A percentile compares a stretch with the other conserved stretches of the same genome.
Conservation (phyloP, 2,113 vertebrate genomes). For the Hippocampus abdominalis region DNA sequence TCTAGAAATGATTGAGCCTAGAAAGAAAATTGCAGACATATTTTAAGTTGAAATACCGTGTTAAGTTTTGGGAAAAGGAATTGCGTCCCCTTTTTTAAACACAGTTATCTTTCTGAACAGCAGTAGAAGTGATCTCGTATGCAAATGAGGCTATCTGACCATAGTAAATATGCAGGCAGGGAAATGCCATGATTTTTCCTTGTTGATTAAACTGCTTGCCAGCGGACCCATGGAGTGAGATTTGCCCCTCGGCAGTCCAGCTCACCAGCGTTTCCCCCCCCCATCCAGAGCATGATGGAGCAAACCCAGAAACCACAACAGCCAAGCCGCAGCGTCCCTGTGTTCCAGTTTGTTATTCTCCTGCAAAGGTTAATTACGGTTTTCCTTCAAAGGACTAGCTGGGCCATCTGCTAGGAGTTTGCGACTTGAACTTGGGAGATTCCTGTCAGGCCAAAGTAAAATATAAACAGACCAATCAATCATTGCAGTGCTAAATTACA, state of each 20-base stretch:
- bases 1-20: no score
- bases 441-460: constrained; percentile 54
- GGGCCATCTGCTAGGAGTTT: constrained; percentile 66
- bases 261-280: constrained; percentile 44
- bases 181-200: constrained; percentile 9
- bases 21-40: background rate
- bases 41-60: background rate
- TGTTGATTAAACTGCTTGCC: constrained; percentile 2
- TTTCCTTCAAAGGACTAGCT: constrained; percentile 48
- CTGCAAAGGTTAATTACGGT: constrained; percentile 67
- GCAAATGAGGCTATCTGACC: background rate
- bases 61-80: background rate
- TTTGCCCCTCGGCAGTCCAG: constrained; percentile 23
- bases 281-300: constrained; percentile 33
- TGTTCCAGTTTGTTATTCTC: constrained; percentile 59
- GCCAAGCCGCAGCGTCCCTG: constrained; percentile 41
- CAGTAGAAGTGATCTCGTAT: background rate
- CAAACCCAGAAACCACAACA: constrained; percentile 60
- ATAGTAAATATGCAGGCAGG: constrained; percentile 4
- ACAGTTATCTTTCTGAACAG: background rate
- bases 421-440: constrained; percentile 51
- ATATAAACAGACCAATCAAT: constrained; percentile 66
- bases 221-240: constrained; percentile 17
- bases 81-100: background rate
- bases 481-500: constrained; percentile 45